These are phyloP conservation scores for Malacoctenus gilli DNA, from an alignment of 2,797 vertebrate species.

Conservation along the genomic window DNA sequence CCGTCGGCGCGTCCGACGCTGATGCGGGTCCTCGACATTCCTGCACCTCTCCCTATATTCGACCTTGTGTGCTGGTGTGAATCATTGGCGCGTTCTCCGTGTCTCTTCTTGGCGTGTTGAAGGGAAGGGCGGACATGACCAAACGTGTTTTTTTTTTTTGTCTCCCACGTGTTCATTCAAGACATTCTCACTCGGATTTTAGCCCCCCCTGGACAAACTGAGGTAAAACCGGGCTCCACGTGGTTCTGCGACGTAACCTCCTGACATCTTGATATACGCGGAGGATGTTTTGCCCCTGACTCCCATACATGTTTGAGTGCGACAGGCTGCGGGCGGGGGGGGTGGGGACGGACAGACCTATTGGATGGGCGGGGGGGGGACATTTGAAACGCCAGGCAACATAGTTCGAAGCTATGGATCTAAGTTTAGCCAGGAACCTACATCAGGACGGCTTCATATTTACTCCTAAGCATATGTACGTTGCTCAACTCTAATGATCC, in stretches of 20 bases:
- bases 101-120: too few species aligned
- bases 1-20: too few species aligned
- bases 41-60: not conserved
- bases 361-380: too few species aligned
- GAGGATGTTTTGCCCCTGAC: not conserved
- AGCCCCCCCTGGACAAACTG: too few species aligned
- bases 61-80: not conserved
- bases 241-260: conserved; percentile 23
- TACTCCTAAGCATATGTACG: conserved; percentile 22
- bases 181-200: too few species aligned
- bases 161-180: too few species aligned
- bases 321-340: not conserved
- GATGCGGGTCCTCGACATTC: not conserved
- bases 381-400: conserved; percentile 43
- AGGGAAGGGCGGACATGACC: too few species aligned
- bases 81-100: not conserved
- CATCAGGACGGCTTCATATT: conserved; percentile 41
- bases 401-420: conserved; percentile 55
- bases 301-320: not conserved
- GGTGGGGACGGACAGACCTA: too few species aligned
- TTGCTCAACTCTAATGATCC: conserved; percentile 25
- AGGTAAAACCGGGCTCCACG: too few species aligned
- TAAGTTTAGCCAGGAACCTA: conserved; percentile 61
- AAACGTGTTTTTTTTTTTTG: too few species aligned
- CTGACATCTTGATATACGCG: not conserved